Evolutionary conservation across 2,113 vertebrate genomes (phyloP).

Genomic region (Eulemur macaco): DNA sequence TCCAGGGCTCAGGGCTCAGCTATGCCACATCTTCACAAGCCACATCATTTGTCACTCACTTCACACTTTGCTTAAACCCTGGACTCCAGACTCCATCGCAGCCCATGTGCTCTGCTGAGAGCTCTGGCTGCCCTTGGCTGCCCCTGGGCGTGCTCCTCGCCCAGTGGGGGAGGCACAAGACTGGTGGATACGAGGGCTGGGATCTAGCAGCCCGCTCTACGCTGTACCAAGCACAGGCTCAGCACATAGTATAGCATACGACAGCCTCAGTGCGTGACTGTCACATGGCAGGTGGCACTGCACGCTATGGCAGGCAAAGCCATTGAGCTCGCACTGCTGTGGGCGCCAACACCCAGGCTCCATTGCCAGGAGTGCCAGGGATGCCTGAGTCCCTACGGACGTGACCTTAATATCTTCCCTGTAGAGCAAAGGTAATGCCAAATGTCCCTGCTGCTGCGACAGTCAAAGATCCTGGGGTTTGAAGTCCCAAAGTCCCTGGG

Average conservation of each 20-base stretch:
- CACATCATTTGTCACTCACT: not conserved
- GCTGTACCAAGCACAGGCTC: fast-evolving
- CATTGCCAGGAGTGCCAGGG: not conserved
- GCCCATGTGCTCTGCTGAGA: not conserved
- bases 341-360: not conserved
- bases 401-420: not conserved
- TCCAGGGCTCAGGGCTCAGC: not conserved
- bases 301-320: not conserved
- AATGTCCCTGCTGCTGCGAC: not conserved
- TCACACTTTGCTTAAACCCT: not conserved
- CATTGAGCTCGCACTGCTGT: not conserved
- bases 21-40: not conserved
- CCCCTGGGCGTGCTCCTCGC: no score
- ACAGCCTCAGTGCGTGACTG: fast-evolving
- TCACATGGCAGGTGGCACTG: not conserved
- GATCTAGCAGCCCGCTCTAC: not conserved
- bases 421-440: not conserved
- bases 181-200: not conserved
- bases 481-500: not conserved
- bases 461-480: not conserved
- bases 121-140: not conserved
- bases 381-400: not conserved
- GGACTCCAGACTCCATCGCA: not conserved
- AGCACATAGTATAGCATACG: fast-evolving
- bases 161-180: fast-evolving